These are phyloP conservation scores for Clostera curtula DNA, from an alignment of 2,888 invertebrate species.

Conservation along the genomic window DNA sequence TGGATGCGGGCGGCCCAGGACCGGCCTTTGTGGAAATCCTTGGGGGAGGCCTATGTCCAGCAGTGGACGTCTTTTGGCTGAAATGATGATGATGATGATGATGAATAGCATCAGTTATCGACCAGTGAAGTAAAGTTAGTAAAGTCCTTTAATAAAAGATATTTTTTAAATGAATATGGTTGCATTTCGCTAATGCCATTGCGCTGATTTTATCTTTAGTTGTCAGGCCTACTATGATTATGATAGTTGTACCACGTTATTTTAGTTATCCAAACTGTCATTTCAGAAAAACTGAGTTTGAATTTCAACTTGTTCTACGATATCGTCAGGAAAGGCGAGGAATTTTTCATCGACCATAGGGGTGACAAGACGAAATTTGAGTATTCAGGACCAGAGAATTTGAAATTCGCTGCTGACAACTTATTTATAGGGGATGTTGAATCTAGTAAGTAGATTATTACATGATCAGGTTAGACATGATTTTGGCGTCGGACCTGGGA, in stretches of 20 bases:
- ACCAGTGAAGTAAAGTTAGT: no score
- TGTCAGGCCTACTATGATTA: background rate
- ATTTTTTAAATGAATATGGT: no score
- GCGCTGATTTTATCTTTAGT: no score
- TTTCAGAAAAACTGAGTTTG: constrained; percentile 32
- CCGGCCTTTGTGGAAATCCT: no score
- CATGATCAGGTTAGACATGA: no score
- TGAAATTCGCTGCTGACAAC: constrained; percentile 25
- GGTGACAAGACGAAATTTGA: constrained; percentile 17
- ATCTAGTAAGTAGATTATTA: constrained; percentile 29
- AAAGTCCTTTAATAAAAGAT: background rate
- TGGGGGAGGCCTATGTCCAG: no score
- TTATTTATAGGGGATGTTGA: constrained; percentile 30
- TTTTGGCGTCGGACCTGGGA: no score
- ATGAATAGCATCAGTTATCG: no score
- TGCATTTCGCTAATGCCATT: no score
- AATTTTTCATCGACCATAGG: constrained; percentile 21
- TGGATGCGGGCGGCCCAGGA: no score
- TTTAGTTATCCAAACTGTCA: background rate
- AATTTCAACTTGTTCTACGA: constrained; percentile 16
- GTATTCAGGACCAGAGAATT: constrained; percentile 22
- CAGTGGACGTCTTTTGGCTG: no score
- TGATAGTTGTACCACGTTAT: background rate
- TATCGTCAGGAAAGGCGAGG: constrained; percentile 20
- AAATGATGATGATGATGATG: no score